Evolutionary conservation across 1,140 invertebrate genomes (phyloP), one percentile per base, ranked within the genome.

Genomic region (Drosophila willistoni): DNA sequence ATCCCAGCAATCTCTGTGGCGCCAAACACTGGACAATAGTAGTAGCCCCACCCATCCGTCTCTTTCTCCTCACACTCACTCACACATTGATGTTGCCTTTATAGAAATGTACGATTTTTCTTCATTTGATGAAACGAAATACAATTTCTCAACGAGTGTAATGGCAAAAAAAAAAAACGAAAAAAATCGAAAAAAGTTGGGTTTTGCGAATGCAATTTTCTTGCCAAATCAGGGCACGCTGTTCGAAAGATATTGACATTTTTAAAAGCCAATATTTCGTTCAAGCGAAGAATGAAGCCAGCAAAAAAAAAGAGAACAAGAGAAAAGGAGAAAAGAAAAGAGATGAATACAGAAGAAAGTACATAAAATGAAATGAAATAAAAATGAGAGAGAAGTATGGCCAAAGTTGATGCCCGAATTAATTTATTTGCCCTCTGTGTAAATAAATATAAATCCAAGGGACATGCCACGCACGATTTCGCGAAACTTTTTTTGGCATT

Each of bases 101-200:
- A 84, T 84, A 89, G 84, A 83, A 89, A 89, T 89, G 73, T 89
- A 76, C 85, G 71, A 89, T 89, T 89, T 89, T 72, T 89, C 84
- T 89, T 89, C 84, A 89, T 89, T 89, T 89, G 84, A 90, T 85
- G 84, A 81, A 89, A 89, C 81, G 84, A 89, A 89, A 89, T 89
- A 89, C 84, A 89, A 89, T 89, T 89, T 89, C 77, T 89, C 84
- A 89, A 75, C 73, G 65, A 79, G 73, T 63, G 39, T 7, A 42
- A 63, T 66, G 42, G 44, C 47, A 55, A 29, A 29, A 29, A 29
- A 29, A 6, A 29, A 29, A 29, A 29, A 29, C 0, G 0, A 1
- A 3, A 25, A 25, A 25, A 4, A 2, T n/a, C n/a, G 2, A 29
- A 79, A 78, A 79, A 89, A 81, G 71, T 89, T 89, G 63, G 68